Evolutionary conservation across 2,888 invertebrate species (phyloP).

Genomic region (Catocala nupta): DNA sequence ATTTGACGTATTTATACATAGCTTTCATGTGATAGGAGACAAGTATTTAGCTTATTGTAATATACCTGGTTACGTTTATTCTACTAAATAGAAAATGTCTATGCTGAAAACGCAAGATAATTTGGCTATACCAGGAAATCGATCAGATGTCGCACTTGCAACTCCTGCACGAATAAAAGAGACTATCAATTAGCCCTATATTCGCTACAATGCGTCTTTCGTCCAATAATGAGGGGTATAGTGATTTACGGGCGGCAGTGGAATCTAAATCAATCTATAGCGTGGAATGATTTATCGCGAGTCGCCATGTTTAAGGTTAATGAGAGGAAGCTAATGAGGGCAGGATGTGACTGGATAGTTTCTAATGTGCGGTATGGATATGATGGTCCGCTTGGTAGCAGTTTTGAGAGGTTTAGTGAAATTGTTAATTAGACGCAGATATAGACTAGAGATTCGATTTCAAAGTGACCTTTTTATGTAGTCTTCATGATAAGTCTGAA

Average conservation of each 20-base stretch:
- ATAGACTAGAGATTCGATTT: no score
- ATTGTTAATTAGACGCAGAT: no score
- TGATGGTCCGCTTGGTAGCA: neutral
- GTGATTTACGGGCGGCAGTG: constrained; percentile 70
- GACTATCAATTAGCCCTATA: constrained; percentile 56
- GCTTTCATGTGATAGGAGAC: no score
- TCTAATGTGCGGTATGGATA: neutral
- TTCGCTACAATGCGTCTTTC: constrained; percentile 63
- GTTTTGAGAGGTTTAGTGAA: neutral
- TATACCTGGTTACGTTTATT: no score
- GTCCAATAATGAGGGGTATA: constrained; percentile 61
- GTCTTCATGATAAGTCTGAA: no score
- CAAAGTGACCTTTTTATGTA: no score
- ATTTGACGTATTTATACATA: no score
- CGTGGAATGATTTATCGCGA: constrained; percentile 61
- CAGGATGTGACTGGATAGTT: constrained; percentile 28
- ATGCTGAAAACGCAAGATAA: no score
- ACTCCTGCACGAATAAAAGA: constrained; percentile 9
- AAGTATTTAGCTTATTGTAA: no score
- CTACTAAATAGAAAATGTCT: no score
- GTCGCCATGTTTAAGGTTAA: constrained; percentile 57
- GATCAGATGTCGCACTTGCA: no score
- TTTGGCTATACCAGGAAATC: no score
- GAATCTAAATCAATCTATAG: constrained; percentile 70
- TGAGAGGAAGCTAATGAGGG: constrained; percentile 57